Evolutionary conservation across 2,797 vertebrate genomes (phyloP).

Genomic region (Eidolon dupreanum): DNA sequence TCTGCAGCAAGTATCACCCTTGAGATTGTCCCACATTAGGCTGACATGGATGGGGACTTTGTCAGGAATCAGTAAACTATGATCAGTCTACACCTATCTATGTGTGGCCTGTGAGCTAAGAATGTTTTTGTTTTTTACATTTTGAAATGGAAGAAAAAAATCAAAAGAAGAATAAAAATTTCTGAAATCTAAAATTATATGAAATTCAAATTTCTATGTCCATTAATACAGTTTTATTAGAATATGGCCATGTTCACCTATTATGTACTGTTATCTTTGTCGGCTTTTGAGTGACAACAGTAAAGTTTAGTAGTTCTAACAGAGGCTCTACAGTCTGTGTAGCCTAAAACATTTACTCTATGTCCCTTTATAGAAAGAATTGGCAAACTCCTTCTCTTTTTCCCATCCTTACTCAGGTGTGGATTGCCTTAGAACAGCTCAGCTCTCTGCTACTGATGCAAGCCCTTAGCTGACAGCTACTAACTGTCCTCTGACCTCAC

Average conservation of each 20-base stretch:
- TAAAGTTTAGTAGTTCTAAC: neutral
- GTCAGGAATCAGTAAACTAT: neutral
- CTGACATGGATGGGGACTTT: neutral
- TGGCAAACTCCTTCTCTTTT: neutral
- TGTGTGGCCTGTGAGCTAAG: neutral
- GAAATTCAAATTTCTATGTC: neutral
- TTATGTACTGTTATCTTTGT: neutral
- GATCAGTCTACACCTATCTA: neutral
- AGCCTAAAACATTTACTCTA: neutral
- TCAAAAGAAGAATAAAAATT: neutral
- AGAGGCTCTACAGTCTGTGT: neutral
- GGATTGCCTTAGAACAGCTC: neutral
- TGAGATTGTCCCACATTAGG: neutral
- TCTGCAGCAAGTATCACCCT: rapidly evolving
- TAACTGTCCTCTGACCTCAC: neutral
- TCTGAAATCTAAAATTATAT: neutral
- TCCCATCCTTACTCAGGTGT: neutral
- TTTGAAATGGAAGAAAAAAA: neutral
- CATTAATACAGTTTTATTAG: neutral
- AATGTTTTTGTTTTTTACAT: neutral
- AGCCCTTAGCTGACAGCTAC: neutral
- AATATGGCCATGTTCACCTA: neutral
- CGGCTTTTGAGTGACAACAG: neutral
- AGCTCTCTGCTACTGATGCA: neutral
- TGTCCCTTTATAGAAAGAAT: neutral